Conservation (phyloP, 2,113 vertebrate species). For the Lagopus leucura region DNA sequence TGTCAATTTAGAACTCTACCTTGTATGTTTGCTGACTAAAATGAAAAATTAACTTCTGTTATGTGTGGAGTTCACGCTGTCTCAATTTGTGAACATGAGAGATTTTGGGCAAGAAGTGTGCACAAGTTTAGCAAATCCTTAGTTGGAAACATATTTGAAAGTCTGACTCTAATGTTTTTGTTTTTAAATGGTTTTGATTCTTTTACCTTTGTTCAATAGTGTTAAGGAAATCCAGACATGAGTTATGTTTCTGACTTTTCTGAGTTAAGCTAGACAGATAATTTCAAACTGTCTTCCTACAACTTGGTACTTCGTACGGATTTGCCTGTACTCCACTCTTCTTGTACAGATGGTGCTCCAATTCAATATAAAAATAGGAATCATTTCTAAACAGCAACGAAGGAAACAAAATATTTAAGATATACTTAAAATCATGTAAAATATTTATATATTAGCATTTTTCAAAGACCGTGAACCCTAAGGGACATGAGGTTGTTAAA, state of each 20-base stretch:
- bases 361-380: neutral
- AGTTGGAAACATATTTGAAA: conserved; percentile 7
- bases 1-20: neutral
- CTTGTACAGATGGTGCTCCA: neutral
- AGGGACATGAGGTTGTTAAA: neutral
- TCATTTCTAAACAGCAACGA: neutral
- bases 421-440: no score
- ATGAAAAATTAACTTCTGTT: neutral
- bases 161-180: neutral
- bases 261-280: conserved; percentile 3
- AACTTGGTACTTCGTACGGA: neutral
- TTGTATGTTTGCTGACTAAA: neutral
- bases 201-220: conserved; percentile 29
- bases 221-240: conserved; percentile 27
- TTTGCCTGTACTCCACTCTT: neutral
- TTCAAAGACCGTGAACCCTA: neutral
- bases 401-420: neutral
- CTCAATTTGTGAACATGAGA: neutral
- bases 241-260: conserved; percentile 28
- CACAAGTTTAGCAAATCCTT: neutral
- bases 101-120: neutral
- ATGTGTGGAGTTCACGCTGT: neutral
- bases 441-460: no score
- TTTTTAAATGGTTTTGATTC: neutral
- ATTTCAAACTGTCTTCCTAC: neutral